Evolutionary conservation across 1,140 invertebrate species (phyloP).

Genomic region (Cydia pomonella): DNA sequence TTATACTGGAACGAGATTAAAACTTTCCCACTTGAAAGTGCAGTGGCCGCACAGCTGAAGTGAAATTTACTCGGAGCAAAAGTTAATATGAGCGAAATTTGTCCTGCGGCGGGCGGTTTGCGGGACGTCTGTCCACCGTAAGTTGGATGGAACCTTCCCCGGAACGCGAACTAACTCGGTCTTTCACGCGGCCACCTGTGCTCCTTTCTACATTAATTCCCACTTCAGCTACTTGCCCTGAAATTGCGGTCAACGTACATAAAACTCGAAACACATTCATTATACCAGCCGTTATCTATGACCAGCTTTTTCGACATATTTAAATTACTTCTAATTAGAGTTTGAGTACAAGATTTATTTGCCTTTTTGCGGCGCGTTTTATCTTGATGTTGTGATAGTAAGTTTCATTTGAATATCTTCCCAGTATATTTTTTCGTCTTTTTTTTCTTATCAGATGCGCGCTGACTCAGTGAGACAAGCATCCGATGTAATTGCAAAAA

Average conservation of each 20-base stretch:
- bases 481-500: slow-evolving; percentile 68
- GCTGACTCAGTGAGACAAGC: slow-evolving; percentile 56
- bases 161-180: slow-evolving; percentile 51
- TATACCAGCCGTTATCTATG: slow-evolving; percentile 28
- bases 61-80: slow-evolving; percentile 71
- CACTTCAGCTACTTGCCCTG: slow-evolving; percentile 34
- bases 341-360: slow-evolving; percentile 52
- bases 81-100: slow-evolving; percentile 76
- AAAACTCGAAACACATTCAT: slow-evolving; percentile 26
- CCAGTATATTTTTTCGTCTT: slow-evolving; percentile 58
- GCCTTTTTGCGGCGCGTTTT: slow-evolving; percentile 42
- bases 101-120: slow-evolving; percentile 63
- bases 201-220: slow-evolving; percentile 42
- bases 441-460: slow-evolving; percentile 68
- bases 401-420: slow-evolving; percentile 15
- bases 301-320: slow-evolving; percentile 28
- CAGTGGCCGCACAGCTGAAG: slow-evolving; percentile 62
- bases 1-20: slow-evolving; percentile 62
- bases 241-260: slow-evolving; percentile 35
- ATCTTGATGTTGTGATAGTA: slow-evolving; percentile 17
- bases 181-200: slow-evolving; percentile 51
- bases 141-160: slow-evolving; percentile 54
- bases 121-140: slow-evolving; percentile 47
- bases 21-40: slow-evolving; percentile 73
- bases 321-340: slow-evolving; percentile 49